phyloP scores from a whole-genome alignment of 2,797 vertebrate species.

The Hippocampus kuda region DNA sequence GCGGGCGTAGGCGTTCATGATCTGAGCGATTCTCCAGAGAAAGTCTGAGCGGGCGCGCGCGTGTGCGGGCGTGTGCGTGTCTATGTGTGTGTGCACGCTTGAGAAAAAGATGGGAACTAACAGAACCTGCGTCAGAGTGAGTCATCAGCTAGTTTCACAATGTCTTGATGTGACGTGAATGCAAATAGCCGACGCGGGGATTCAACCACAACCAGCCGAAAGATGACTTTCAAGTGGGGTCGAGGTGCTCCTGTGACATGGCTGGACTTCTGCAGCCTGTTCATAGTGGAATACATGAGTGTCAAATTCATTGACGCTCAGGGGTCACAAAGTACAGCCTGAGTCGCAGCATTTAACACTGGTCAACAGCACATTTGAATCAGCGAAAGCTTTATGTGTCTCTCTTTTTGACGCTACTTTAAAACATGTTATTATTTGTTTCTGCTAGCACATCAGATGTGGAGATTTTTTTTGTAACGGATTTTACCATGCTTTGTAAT shows the following conservation, averaged over 20 bases:
- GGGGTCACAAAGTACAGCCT: background rate
- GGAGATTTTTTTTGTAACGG: too few relatives aligned
- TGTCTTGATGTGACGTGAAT: conserved; percentile 73
- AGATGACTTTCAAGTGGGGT: background rate
- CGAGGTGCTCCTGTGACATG: background rate
- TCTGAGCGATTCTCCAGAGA: conserved; percentile 55
- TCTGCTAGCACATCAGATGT: too few relatives aligned
- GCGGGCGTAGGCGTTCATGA: conserved; percentile 56
- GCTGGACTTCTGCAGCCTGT: background rate
- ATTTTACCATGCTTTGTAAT: too few relatives aligned
- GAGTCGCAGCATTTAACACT: too few relatives aligned
- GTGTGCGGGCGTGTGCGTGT: conserved; percentile 24
- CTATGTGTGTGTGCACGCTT: conserved; percentile 2
- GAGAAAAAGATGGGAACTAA: conserved; percentile 46
- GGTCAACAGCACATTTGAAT: too few relatives aligned
- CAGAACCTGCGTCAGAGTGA: conserved; percentile 71
- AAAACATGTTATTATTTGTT: too few relatives aligned
- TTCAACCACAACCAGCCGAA: conserved; percentile 20
- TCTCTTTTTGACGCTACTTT: too few relatives aligned
- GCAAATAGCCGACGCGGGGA: conserved; percentile 54
- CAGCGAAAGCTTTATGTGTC: too few relatives aligned
- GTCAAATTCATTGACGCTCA: background rate
- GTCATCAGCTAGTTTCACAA: conserved; percentile 79
- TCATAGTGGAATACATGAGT: background rate
- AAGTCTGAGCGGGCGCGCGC: conserved; percentile 38